Evolutionary conservation across 2,113 vertebrate genomes (phyloP), one percentile per base, ranked within the genome.

Genomic region (Bothrops jararaca): DNA sequence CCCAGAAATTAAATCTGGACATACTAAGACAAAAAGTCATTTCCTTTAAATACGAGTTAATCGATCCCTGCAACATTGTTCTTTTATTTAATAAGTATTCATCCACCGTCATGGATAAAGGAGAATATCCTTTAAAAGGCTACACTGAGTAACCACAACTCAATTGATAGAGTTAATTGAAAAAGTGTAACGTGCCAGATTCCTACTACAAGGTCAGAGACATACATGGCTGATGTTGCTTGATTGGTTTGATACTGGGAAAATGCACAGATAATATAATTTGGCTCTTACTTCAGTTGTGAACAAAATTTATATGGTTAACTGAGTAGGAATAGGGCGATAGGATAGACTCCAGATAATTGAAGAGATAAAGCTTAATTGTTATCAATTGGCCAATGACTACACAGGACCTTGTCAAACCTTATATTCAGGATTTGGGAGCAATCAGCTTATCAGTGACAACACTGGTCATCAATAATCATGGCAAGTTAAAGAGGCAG

Each of bases 141-240:
- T 48, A 20, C 26, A 86, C 53, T 8, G 13, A 52, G 74, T 86
- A 92, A 92, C 45, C 50, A 90, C n/a, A 48, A 48, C 22, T 90
- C 60, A n/a, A 92, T 42, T 58, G 69, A 92, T 89, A 80, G 15
- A 92, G 74, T 90, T 92, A 92, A 92, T 92, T 90, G 88, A 34
- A 52, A 69, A 92, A 60, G 74, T 39, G 18, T 15, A 92, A 20
- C 2, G 22, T 90, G 88, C 88, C 92, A 86, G 39, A 85, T 86
- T 86, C n/a, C n/a, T 60, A 86, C 53, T 89, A 64, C 74, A 92
- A 92, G 88, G 92, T 92, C 88, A 86, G 74, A 92, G 88, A 85
- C n/a, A 64, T 53, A 86, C 29, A 90, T 26, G 54, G 54, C 29
- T 90, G 88, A 92, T 56, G 64, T 92, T 74, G 60, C 42, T 50